phyloP scores from a whole-genome alignment of 2,113 vertebrate species.

The Elephas maximus region DNA sequence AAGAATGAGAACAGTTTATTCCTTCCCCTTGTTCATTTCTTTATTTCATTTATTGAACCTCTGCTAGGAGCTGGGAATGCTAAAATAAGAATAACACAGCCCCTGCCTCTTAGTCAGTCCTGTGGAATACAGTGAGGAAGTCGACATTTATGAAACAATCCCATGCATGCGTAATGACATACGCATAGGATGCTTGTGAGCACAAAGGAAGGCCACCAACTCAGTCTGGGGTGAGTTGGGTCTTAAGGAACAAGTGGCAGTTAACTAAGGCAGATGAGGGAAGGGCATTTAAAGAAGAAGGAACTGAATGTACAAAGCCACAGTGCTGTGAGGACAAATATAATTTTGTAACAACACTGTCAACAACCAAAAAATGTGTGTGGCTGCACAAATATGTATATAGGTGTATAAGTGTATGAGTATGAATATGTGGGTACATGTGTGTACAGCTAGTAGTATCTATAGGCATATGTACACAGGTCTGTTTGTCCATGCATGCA shows the following conservation, averaged over 20 bases:
- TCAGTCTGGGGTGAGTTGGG: background rate
- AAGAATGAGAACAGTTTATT: conserved; percentile 28
- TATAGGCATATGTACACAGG: no score
- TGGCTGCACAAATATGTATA: no score
- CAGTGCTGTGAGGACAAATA: background rate
- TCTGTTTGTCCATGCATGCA: no score
- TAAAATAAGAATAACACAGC: conserved; percentile 18
- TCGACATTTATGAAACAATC: background rate
- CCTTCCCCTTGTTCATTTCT: background rate
- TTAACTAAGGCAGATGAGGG: background rate
- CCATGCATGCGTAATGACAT: background rate
- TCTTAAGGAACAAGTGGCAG: background rate
- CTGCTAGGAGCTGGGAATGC: background rate
- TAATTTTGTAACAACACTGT: no score
- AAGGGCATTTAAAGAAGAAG: background rate
- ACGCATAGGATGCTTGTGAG: background rate
- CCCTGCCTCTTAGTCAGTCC: background rate
- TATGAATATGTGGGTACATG: no score
- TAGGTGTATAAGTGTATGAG: no score
- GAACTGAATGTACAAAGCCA: background rate
- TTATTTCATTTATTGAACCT: conserved; percentile 46
- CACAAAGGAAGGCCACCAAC: background rate
- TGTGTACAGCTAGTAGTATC: no score
- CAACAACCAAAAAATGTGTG: no score
- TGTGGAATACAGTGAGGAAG: background rate